These are phyloP conservation scores for Nothocercus nigrocapillus DNA, from an alignment of 2,113 vertebrate species.

Conservation along the genomic window DNA sequence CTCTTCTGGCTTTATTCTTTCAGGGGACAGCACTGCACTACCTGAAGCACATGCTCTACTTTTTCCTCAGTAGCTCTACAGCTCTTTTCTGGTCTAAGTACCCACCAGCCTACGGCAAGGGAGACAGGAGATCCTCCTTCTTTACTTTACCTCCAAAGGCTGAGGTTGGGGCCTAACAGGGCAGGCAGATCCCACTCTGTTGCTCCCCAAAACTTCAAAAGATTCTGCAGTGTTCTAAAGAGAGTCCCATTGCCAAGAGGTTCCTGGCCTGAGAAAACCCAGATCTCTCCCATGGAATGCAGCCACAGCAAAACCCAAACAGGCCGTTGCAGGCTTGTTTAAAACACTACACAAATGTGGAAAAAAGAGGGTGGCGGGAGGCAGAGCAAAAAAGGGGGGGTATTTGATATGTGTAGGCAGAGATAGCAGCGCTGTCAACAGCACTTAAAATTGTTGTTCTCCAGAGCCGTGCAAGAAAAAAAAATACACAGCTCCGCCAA, in stretches of 20 bases:
- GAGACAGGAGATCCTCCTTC: background rate
- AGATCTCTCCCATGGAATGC: background rate
- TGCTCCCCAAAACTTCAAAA: background rate
- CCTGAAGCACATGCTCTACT: background rate
- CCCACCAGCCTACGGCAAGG: background rate
- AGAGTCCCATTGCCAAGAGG: background rate
- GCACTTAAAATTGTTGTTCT: slow-evolving; percentile 12
- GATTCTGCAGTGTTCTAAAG: background rate
- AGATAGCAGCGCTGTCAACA: slow-evolving; percentile 49
- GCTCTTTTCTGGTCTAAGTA: background rate
- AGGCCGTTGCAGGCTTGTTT: background rate
- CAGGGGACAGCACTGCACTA: background rate
- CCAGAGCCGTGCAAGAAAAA: slow-evolving; percentile 26
- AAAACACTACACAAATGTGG: background rate
- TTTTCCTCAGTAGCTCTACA: background rate
- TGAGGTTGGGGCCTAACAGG: background rate
- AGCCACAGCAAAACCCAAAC: background rate
- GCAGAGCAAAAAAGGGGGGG: background rate
- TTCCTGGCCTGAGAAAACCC: background rate
- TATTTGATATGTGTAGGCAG: background rate
- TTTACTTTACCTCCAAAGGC: background rate
- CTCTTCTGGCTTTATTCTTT: background rate
- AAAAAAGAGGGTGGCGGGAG: background rate
- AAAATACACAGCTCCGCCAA: background rate
- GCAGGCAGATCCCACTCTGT: background rate